Conservation (phyloP, 1,140 invertebrate genomes). For the Phymastichus coffea region DNA sequence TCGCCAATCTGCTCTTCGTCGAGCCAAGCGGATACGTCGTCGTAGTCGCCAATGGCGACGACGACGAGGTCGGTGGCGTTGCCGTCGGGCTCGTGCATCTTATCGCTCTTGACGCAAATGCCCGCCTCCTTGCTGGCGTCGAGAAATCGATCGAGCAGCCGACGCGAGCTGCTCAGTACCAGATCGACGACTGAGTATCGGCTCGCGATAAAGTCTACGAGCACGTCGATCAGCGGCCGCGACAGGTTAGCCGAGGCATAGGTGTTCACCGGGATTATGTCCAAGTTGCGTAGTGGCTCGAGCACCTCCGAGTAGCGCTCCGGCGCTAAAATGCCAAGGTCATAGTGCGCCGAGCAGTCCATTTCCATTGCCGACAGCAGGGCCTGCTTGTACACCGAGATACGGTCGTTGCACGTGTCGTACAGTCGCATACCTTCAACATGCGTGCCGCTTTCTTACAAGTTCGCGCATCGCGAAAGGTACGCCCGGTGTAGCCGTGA, state of each 20-base stretch:
- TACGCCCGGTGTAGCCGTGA: no score
- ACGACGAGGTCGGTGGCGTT: slow-evolving; percentile 31
- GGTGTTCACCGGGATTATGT: slow-evolving; percentile 38
- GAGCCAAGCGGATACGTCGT: slow-evolving; percentile 42
- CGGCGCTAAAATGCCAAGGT: slow-evolving; percentile 44
- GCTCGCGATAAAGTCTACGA: slow-evolving; percentile 41
- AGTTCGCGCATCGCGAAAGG: no score
- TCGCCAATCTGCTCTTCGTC: slow-evolving; percentile 24
- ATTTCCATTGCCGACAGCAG: slow-evolving; percentile 37
- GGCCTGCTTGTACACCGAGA: slow-evolving; percentile 44
- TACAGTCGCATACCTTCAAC: slow-evolving; percentile 44
- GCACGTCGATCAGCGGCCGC: slow-evolving; percentile 35
- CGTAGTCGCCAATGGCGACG: slow-evolving; percentile 37
- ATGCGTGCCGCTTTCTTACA: not conserved
- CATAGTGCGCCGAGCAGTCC: slow-evolving; percentile 44
- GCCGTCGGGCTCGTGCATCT: slow-evolving; percentile 3
- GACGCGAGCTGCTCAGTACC: slow-evolving; percentile 33
- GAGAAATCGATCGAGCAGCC: slow-evolving; percentile 35
- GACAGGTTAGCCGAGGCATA: slow-evolving; percentile 43
- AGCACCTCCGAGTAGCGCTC: slow-evolving; percentile 35
- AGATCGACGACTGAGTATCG: slow-evolving; percentile 42
- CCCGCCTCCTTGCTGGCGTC: slow-evolving; percentile 36
- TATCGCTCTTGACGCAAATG: slow-evolving; percentile 44
- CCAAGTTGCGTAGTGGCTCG: slow-evolving; percentile 42
- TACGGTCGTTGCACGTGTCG: slow-evolving; percentile 48